A percentile compares a stretch with the other conserved stretches of the same genome.
phyloP scores from a whole-genome alignment of 2,888 invertebrate species.

The Troides oblongomaculatus region DNA sequence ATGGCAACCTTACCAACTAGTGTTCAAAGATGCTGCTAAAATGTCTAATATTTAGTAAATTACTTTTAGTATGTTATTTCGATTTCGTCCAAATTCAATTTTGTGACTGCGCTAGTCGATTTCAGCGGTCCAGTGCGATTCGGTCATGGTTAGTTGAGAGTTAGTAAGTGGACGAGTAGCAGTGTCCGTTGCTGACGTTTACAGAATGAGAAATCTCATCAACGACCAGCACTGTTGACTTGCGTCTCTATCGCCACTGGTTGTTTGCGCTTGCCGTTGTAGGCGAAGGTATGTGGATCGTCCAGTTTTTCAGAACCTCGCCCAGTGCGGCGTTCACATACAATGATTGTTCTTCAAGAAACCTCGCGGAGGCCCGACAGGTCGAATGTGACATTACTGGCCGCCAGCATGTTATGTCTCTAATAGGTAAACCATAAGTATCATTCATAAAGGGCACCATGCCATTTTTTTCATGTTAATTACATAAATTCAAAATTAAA shows the following conservation, averaged over 20 bases:
- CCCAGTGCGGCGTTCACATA: conserved; percentile 74
- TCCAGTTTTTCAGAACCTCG: conserved; percentile 80
- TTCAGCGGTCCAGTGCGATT: conserved; percentile 62
- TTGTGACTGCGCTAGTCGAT: conserved; percentile 44
- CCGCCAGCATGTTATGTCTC: conserved; percentile 72
- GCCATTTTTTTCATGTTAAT: conserved; percentile 63
- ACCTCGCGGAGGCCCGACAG: conserved; percentile 68
- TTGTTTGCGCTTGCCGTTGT: conserved; percentile 73
- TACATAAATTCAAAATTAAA: conserved; percentile 39
- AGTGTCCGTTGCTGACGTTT: conserved; percentile 78
- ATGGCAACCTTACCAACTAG: conserved; percentile 65
- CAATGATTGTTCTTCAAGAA: conserved; percentile 58
- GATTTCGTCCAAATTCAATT: conserved; percentile 50
- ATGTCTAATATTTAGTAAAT: conserved; percentile 1
- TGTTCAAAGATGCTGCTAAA: conserved; percentile 57
- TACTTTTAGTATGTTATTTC: not conserved
- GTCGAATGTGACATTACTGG: conserved; percentile 72
- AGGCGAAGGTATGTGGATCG: conserved; percentile 80
- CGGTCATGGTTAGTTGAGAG: conserved; percentile 50
- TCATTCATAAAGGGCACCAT: conserved; percentile 73
- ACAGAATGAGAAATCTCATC: conserved; percentile 68
- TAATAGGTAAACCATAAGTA: conserved; percentile 80
- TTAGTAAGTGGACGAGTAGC: conserved; percentile 60
- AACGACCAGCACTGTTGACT: conserved; percentile 72
- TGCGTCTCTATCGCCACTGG: conserved; percentile 61